phyloP scores from a whole-genome alignment of 2,888 invertebrate genomes.

The Punctoribates punctum region DNA sequence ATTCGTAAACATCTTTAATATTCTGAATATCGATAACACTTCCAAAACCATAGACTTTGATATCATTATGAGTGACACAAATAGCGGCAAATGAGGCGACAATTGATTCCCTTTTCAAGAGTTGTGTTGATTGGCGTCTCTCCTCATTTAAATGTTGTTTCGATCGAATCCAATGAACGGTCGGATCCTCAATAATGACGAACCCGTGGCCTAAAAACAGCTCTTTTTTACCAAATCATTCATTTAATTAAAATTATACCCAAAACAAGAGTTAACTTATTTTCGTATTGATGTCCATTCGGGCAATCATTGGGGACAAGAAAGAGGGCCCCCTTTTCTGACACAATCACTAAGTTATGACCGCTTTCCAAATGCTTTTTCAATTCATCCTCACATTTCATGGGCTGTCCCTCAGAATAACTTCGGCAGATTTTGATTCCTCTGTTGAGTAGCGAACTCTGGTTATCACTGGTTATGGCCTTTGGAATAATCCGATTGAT shows the following conservation, averaged over 20 bases:
- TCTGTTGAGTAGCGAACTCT: neutral
- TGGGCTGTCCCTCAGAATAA: neutral
- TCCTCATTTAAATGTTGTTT: neutral
- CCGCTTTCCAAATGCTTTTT: neutral
- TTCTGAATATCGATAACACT: neutral
- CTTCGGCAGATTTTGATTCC: neutral
- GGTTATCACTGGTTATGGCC: neutral
- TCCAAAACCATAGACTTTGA: slow-evolving; percentile 1
- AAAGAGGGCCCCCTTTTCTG: slow-evolving; percentile 28
- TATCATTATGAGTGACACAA: neutral
- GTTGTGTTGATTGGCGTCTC: neutral
- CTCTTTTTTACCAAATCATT: too few species aligned
- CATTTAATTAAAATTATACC: slow-evolving; percentile 1
- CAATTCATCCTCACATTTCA: neutral
- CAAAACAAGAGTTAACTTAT: neutral
- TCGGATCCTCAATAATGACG: neutral
- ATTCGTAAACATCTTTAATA: neutral
- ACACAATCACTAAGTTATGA: neutral
- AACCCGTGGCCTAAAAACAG: slow-evolving; percentile 7
- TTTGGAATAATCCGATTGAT: neutral
- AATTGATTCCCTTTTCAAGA: neutral
- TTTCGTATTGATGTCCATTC: neutral
- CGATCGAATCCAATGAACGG: slow-evolving; percentile 11
- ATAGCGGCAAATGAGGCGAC: neutral
- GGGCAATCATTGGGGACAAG: neutral